A percentile compares a stretch with the other conserved stretches of the same genome.
Evolutionary conservation across 2,888 invertebrate genomes (phyloP).

Genomic region (Epistrophe eligans): DNA sequence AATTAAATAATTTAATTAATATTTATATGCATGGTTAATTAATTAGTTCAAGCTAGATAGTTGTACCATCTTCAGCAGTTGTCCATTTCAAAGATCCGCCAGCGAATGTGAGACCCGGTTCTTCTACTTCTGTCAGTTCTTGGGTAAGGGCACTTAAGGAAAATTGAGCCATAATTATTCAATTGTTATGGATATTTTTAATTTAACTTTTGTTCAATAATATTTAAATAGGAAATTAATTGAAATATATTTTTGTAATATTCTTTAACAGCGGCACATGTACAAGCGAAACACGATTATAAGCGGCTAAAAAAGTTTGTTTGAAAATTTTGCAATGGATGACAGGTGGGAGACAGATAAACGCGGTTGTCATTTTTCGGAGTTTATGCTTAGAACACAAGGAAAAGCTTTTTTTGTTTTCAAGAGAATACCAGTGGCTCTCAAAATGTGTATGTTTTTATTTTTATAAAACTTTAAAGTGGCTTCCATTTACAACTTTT

Average conservation of each 20-base stretch:
- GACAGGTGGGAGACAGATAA: neutral
- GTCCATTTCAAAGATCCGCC: constrained; percentile 92
- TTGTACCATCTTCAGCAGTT: constrained; percentile 90
- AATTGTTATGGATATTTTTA: neutral
- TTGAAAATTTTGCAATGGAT: neutral
- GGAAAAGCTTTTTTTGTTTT: neutral
- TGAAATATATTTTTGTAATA: neutral
- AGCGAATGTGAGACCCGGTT: constrained; percentile 91
- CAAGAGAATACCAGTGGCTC: neutral
- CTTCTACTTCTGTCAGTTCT: constrained; percentile 77
- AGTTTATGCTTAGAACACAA: constrained; percentile 1
- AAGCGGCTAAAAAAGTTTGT: constrained; percentile 29
- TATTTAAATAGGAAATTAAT: neutral
- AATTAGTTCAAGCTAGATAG: constrained; percentile 78
- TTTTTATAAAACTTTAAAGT: too few species aligned
- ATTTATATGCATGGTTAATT: neutral
- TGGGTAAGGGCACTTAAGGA: constrained; percentile 37
- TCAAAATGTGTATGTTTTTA: neutral
- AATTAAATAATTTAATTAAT: neutral
- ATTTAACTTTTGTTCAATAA: neutral
- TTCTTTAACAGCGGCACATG: neutral
- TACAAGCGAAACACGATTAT: constrained; percentile 6
- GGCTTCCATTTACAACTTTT: too few species aligned
- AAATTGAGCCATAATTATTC: constrained; percentile 43
- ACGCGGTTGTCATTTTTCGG: constrained; percentile 11